Base-by-base conservation (phyloP, 2,113 vertebrate genomes). In the Mastomys coucha region DNA sequence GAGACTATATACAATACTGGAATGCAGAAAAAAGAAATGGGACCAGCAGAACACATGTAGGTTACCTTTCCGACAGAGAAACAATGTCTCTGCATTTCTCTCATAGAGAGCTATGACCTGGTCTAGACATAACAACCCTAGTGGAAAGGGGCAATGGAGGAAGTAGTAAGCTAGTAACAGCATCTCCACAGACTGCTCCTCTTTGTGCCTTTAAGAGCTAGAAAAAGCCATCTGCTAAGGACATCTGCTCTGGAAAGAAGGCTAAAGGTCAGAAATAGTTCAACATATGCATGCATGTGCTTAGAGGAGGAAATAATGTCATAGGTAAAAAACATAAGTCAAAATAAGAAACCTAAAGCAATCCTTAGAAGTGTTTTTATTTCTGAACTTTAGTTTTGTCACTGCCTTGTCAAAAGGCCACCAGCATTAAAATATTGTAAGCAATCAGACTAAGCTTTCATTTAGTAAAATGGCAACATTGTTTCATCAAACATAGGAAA, bases 331-430 rank as follows among this genome's bases (percentile, higher is more conserved):
- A 94, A n/a, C 19, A 5, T 24, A 77, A 88, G 42, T 91, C 85
- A 88, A 90, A 96, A 91, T 93, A n/a, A 77, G 90, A 94, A 36
- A 82, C 2, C 81, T 93, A 7, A 89, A 84, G n/a, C 10, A 90
- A 58, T 53, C 70, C 31, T 95, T 81, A 17, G 45, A 49, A 92
- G 12, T 92, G 72, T 42, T 93, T 95, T 92, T 31, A 84, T 63
- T 87, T 51, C 33, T 17, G 84, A 53, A 96, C 22, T 80, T 76
- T 58, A 75, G 11, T 51, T 92, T 67, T 31, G 31, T 80, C 69
- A 92, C 95, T 96, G 78, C 13, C 36, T 45, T 72, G 63, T 45
- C 88, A 94, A 51, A 93, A 96, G 36, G 28, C 16, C n/a, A 82
- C 39, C 39, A 75, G 26, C 16, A 73, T 17, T 22, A 56, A 16